A percentile compares a stretch with the other conserved stretches of the same genome.
phyloP scores from a whole-genome alignment of 1,140 invertebrate genomes.

The Scylla paramamosain region DNA sequence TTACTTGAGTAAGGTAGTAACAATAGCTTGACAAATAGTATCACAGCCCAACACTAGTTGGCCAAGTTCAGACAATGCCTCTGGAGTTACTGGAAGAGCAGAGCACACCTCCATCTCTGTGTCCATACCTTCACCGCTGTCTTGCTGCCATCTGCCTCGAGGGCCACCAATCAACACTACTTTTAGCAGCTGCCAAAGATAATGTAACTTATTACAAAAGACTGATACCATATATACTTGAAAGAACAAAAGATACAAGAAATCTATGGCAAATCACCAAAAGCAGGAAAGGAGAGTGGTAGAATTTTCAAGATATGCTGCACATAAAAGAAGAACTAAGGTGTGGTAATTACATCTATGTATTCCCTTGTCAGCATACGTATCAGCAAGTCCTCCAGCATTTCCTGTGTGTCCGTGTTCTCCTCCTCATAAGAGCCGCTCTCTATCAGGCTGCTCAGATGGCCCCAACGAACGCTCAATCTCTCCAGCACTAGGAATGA shows the following conservation, averaged over 20 bases:
- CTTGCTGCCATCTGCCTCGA: conserved; percentile 76
- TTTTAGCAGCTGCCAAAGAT: conserved; percentile 79
- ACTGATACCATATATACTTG: no score
- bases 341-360: conserved; percentile 84
- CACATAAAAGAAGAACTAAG: background rate
- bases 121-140: conserved; percentile 85
- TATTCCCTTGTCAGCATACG: conserved; percentile 93
- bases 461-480: conserved; percentile 89
- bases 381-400: conserved; percentile 93
- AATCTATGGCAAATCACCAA: no score
- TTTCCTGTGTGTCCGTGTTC: conserved; percentile 89
- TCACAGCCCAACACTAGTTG: conserved; percentile 84
- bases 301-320: no score
- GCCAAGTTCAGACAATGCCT: conserved; percentile 87
- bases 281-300: no score
- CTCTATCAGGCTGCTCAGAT: conserved; percentile 88
- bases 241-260: no score
- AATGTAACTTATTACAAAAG: no score
- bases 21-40: conserved; percentile 83
- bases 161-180: conserved; percentile 58
- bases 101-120: conserved; percentile 83
- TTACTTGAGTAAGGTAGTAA: conserved; percentile 79
- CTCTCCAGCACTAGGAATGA: conserved; percentile 78
- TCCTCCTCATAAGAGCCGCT: conserved; percentile 86
- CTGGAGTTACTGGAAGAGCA: conserved; percentile 80